Base-by-base conservation (phyloP, 2,113 vertebrate genomes). In the Pygoscelis antarcticus region DNA sequence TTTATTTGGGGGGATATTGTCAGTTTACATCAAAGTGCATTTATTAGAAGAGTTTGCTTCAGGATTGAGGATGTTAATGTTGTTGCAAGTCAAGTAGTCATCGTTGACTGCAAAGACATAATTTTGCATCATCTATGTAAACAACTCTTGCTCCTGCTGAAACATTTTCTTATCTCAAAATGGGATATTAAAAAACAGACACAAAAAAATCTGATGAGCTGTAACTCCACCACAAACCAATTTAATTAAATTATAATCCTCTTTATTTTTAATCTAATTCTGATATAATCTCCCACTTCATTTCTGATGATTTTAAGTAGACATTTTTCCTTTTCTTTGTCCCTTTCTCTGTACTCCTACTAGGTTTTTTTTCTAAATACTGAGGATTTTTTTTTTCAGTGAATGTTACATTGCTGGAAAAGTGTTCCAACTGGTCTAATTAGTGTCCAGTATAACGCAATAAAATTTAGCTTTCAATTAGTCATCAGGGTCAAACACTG, bases 211-310 rank as follows among this genome's bases (percentile, higher is more conserved):
- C 75, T 70, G 71, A 89, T 93, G 26, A 77, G 34, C 34, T 76
- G 7, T 54, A 94, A 54, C n/a, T 85, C 40, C 21, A 46, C 27
- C 19, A 17, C 30, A 72, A 89, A 95, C 14, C 20, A 87, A 54
- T 81, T 72, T 77, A 96, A 94, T 76, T 89, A 94, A 83, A 75
- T 72, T n/a, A 72, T 74, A 69, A 92, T 94, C 78, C 66, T 89
- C 57, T 96, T 91, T 84, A 90, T 75, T 97, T 97, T 55, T 64
- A 93, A 83, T 86, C 80, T 83, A 90, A 71, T 87, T 92, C 72
- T 72, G 32, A 69, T 82, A 83, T 10, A 6, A 71, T 58, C 34
- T 85, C 72, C 17, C 19, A 32, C 44, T 66, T 84, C 2, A 51
- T 89, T 92, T 95, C 70, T 81, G 13, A 47, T 77, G 3, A 70